Evolutionary conservation across 2,888 invertebrate genomes (phyloP).

Genomic region (Aphrophora alni): DNA sequence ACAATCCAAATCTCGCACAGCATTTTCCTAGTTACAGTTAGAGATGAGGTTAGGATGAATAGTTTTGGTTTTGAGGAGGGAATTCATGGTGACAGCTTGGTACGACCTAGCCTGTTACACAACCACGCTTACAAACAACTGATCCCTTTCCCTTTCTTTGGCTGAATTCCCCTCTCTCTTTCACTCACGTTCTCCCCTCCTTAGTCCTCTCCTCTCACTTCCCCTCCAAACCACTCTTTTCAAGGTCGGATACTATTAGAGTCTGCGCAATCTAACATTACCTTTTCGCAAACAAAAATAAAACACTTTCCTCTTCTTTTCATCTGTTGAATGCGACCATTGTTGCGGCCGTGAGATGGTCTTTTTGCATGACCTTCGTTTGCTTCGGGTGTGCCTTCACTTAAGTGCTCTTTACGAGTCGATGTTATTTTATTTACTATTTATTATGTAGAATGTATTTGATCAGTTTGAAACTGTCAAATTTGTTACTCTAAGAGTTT

Average conservation of each 20-base stretch:
- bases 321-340: constrained; percentile 13
- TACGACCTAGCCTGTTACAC: constrained; percentile 28
- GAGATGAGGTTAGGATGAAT: neutral
- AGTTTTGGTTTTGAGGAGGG: constrained; percentile 23
- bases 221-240: constrained; percentile 39
- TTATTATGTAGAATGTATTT: too few relatives aligned
- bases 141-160: constrained; percentile 38
- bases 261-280: constrained; percentile 39
- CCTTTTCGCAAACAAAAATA: constrained; percentile 40
- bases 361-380: constrained; percentile 13
- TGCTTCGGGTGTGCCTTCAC: neutral
- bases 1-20: neutral
- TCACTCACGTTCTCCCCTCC: constrained; percentile 36
- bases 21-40: constrained; percentile 15
- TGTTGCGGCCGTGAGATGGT: constrained; percentile 22
- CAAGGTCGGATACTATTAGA: constrained; percentile 34
- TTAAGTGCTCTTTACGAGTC: neutral
- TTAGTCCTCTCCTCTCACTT: constrained; percentile 26
- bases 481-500: too few relatives aligned
- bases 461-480: too few relatives aligned
- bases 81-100: constrained; percentile 12
- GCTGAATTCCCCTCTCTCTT: constrained; percentile 33
- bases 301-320: constrained; percentile 38
- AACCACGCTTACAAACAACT: constrained; percentile 25
- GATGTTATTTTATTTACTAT: too few relatives aligned